A percentile compares a stretch with the other conserved stretches of the same genome.
Conservation (phyloP, 2,113 vertebrate species). For the Plotosus lineatus region DNA sequence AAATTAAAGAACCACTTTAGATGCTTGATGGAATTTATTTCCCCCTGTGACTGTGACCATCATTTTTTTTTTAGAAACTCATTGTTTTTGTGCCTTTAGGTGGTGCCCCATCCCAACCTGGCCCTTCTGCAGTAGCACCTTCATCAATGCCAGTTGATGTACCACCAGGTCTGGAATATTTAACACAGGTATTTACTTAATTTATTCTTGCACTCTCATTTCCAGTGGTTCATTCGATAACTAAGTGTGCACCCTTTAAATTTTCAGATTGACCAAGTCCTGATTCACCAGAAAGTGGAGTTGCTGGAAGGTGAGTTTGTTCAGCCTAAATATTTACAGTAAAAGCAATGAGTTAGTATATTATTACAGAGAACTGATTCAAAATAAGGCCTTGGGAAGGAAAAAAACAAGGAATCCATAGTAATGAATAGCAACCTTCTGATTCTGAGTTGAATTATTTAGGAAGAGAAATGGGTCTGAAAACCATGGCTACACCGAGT, state of each 20-base stretch:
- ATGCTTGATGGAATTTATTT: neutral
- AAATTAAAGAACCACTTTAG: neutral
- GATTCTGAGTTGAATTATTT: neutral
- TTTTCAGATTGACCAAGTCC: slow-evolving; percentile 83
- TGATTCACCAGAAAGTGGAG: slow-evolving; percentile 87
- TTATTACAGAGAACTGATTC: neutral
- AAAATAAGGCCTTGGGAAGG: neutral
- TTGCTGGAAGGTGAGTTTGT: slow-evolving; percentile 78
- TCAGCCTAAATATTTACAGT: neutral
- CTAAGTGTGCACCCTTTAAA: neutral
- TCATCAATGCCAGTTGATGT: slow-evolving; percentile 66
- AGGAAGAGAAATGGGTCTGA: neutral
- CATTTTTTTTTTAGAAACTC: neutral
- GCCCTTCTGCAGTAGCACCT: slow-evolving; percentile 23
- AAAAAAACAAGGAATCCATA: too few species aligned
- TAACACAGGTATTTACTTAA: slow-evolving; percentile 73
- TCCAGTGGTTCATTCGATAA: neutral
- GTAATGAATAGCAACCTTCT: neutral
- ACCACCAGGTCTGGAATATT: slow-evolving; percentile 81
- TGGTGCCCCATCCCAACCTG: slow-evolving; percentile 37
- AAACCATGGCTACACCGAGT: neutral
- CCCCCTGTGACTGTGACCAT: neutral
- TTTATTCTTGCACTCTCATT: neutral
- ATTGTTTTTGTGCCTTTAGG: slow-evolving; percentile 9
- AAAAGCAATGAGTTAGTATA: neutral